Base-by-base conservation (phyloP, 2,797 vertebrate genomes). In the Chiroxiphia lanceolata region DNA sequence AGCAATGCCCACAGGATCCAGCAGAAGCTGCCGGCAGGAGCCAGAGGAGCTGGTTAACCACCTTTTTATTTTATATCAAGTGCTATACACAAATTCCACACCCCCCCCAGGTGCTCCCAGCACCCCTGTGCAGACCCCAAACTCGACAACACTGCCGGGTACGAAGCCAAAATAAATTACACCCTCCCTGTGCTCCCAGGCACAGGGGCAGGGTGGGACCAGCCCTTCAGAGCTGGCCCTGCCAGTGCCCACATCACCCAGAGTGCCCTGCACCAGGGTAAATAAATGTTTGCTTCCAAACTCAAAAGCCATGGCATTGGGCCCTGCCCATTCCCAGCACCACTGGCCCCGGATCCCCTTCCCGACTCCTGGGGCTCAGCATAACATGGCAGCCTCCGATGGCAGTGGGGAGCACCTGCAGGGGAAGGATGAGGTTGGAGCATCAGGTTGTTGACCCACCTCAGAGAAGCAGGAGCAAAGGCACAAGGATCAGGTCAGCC, bases 1-100 rank as follows among this genome's bases (percentile, higher is more conserved):
- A 21, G 15, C 3, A 2, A 15, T 3, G 4, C 4, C 60, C 16
- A 6, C 3, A 4, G 12, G 22, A 64, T 27, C n/a, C 54, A 84
- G 61, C 38, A 71, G 3, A 69, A 89, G 38, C 45, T n/a, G 11
- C 29, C 45, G 44, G 14, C 16, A 50, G 16, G 83, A 86, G 63
- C 26, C 19, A 8, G 31, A 80, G 47, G 45, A 90, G 83, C 90
- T 93, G 13, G 1, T 95, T 80, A 59, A 77, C 88, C 94, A 92
- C 88, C 76, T 68, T 79, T 97, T 96, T 93, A 94, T 96, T 97
- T 75, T 36, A 80, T 77, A 77, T 69, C 20, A 42, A 93, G 80
- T 94, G 92, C 82, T 78, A 47, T 68, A 94, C 65, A 91, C 65
- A 92, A 83, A 68, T 45, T 45, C 51, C 60, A n/a, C 19, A n/a